phyloP scores from a whole-genome alignment of 2,113 vertebrate genomes.

The Chauna torquata region DNA sequence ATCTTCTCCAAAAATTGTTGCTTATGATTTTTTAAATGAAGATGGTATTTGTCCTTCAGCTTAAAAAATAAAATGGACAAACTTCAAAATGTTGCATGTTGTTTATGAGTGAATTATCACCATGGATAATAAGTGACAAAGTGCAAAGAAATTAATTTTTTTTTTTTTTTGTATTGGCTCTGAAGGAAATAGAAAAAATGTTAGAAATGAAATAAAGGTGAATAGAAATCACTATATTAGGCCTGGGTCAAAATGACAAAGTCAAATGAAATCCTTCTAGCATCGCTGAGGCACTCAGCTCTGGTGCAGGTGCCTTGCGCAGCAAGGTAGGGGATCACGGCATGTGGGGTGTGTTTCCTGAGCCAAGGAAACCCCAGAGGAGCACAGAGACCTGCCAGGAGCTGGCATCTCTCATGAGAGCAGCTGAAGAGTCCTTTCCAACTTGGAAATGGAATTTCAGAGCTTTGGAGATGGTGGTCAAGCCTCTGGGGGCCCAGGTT shows the following conservation, averaged over 20 bases:
- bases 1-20: neutral
- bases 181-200: neutral
- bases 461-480: no score
- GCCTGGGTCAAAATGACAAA: neutral
- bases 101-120: neutral
- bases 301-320: no score
- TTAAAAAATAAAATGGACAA: neutral
- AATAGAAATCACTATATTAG: neutral
- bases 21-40: neutral
- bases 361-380: no score
- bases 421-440: no score
- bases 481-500: no score
- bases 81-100: neutral
- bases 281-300: no score
- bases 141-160: neutral
- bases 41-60: neutral
- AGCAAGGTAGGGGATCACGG: no score
- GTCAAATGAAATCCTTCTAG: neutral
- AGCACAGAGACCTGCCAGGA: no score
- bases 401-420: no score
- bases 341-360: no score
- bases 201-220: neutral
- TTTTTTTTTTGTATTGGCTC: no score
- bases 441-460: no score
- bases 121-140: neutral